A percentile compares a stretch with the other conserved stretches of the same genome.
Conservation (phyloP, 2,113 vertebrate species). For the Macquaria ambigua region DNA sequence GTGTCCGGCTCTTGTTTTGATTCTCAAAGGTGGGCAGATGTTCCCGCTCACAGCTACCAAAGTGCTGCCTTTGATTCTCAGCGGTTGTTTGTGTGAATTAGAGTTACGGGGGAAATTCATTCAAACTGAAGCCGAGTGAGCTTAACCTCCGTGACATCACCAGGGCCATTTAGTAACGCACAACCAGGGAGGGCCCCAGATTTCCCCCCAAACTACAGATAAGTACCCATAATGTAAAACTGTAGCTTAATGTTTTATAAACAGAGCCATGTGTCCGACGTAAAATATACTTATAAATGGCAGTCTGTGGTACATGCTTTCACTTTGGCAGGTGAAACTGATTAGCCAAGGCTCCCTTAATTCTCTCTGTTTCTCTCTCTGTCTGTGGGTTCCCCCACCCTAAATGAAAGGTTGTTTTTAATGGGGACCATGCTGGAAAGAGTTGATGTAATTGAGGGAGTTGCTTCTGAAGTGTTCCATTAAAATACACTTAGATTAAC, state of each 20-base stretch:
- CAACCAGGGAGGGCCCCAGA: constrained; percentile 45
- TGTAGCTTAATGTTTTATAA: constrained; percentile 75
- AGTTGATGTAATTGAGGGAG: constrained; percentile 75
- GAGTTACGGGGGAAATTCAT: constrained; percentile 41
- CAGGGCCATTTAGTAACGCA: constrained; percentile 24
- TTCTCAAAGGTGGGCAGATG: constrained; percentile 61
- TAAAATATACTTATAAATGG: constrained; percentile 72
- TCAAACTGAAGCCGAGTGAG: constrained; percentile 50
- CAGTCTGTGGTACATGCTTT: constrained; percentile 62
- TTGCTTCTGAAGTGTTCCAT: constrained; percentile 77
- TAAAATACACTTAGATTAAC: constrained; percentile 79
- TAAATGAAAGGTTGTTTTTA: constrained; percentile 79
- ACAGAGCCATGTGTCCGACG: constrained; percentile 78
- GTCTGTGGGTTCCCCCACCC: constrained; percentile 51
- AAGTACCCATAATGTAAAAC: constrained; percentile 63
- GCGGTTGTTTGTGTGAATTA: constrained; percentile 55
- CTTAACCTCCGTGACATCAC: constrained; percentile 62
- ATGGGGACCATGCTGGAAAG: constrained; percentile 76
- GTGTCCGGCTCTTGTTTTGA: constrained; percentile 42
- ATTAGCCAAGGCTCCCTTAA: constrained; percentile 71
- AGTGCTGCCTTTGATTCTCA: constrained; percentile 54
- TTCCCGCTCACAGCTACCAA: constrained; percentile 46
- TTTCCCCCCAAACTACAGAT: constrained; percentile 40
- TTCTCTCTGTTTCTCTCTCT: constrained; percentile 54
- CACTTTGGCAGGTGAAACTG: constrained; percentile 78